These are phyloP conservation scores for Spilosoma lubricipeda DNA, from an alignment of 2,888 invertebrate genomes.

Conservation along the genomic window DNA sequence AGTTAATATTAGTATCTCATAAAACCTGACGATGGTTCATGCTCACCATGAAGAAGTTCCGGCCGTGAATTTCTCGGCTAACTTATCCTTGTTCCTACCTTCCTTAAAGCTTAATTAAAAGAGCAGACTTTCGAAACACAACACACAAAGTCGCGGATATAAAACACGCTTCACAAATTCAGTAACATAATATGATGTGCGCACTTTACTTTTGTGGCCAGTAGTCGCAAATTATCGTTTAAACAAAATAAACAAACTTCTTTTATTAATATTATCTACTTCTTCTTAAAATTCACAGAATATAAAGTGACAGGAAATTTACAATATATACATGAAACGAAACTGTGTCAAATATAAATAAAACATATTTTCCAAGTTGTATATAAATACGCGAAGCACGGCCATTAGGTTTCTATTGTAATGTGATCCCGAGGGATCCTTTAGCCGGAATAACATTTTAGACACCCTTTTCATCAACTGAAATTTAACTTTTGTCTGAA, in stretches of 20 bases:
- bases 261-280: not conserved
- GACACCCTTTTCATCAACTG: not conserved
- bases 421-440: not conserved
- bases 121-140: not conserved
- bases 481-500: conserved; percentile 5
- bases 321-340: not conserved
- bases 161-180: not conserved
- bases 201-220: not conserved
- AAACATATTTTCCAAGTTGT: not conserved
- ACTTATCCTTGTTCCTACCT: not conserved
- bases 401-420: conserved; percentile 1
- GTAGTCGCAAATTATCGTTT: not conserved
- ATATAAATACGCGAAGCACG: not conserved
- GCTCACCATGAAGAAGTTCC: not conserved
- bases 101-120: not conserved
- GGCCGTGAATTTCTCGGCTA: not conserved
- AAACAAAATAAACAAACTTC: not conserved
- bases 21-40: not conserved
- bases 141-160: not conserved
- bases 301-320: not conserved
- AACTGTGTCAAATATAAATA: not conserved
- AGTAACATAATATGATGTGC: not conserved
- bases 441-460: not conserved
- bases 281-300: not conserved
- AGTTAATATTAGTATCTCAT: not conserved